Evolutionary conservation across 1,140 invertebrate genomes (phyloP), one percentile per base, ranked within the genome.

Genomic region (Bactericera cockerelli): DNA sequence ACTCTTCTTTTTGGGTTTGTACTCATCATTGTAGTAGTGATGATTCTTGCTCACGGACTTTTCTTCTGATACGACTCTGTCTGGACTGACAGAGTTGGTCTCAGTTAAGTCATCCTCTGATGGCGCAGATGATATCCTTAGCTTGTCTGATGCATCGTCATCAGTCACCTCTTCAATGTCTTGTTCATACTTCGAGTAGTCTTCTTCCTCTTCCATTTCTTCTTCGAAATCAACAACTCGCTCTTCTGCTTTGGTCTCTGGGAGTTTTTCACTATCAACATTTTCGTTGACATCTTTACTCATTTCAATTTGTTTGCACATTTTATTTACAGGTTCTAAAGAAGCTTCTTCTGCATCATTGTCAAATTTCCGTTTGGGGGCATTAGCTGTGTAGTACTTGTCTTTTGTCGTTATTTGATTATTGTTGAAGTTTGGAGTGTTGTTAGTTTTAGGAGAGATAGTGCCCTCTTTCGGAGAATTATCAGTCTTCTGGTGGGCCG

Each of bases 1-100:
- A 59, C 63, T 67, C 28, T 65, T 67, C 60, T 63, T 63, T 25
- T 53, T 63, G 11, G 49, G 39, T 56, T 55, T 61, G 22, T 36
- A 31, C 56, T 26, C 63, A 11, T 19, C 58, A 28, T 57, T 53
- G 28, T 14, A 26, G 16, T 36, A 56, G 57, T 25, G 22, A 53
- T 24, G 55, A 38, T 49, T 58, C 63, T n/a, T 55, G 54, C n/a
- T 57, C 63, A 49, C 14, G 10, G 11, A 31, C 54, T 61, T 66
- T 63, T 65, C 63, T 57, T 60, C 61, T 31, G 57, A 54, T 28
- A 19, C 26, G 2, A 31, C 21, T 33, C 24, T 31, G 8, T 57
- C 56, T n/a, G 16, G 26, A 57, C 31, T 33, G 14, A 4, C 55
- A 33, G 56, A 26, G 26, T 33, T 31, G n/a, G 28, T 10, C 31